These are phyloP conservation scores for Tenrec ecaudatus DNA, from an alignment of 2,113 vertebrate genomes.

Conservation along the genomic window DNA sequence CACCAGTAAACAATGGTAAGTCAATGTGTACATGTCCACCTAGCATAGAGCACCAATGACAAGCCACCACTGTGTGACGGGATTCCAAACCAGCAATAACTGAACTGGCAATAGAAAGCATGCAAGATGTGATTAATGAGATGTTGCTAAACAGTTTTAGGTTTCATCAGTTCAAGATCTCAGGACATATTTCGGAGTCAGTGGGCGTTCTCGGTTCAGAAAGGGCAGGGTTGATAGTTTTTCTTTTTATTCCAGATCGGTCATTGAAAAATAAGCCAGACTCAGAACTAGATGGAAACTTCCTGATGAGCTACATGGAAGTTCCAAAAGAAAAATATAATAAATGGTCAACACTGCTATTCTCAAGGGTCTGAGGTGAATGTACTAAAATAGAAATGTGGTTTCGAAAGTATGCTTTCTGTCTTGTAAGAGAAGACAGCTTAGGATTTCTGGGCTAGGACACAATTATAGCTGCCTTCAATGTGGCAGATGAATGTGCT, in stretches of 20 bases:
- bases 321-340: constrained; percentile 64
- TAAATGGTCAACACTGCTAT: constrained; percentile 44
- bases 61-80: background rate
- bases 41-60: too few species aligned
- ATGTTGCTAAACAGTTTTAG: background rate
- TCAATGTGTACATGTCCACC: too few species aligned
- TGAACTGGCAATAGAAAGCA: background rate
- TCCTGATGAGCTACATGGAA: constrained; percentile 32
- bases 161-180: background rate
- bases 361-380: constrained; percentile 18
- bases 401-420: constrained; percentile 36
- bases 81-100: background rate
- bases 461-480: constrained; percentile 43
- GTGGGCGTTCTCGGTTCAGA: background rate
- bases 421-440: constrained; percentile 54
- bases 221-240: constrained; percentile 56
- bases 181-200: constrained; percentile 47
- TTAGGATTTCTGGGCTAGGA: background rate
- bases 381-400: constrained; percentile 63
- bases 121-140: background rate
- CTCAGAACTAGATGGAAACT: background rate
- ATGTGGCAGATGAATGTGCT: background rate
- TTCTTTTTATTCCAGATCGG: background rate
- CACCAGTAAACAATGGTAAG: too few species aligned
- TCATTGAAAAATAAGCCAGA: constrained; percentile 61